Base-by-base conservation (phyloP, 2,113 vertebrate genomes). In the Romanogobio albipinnatus region DNA sequence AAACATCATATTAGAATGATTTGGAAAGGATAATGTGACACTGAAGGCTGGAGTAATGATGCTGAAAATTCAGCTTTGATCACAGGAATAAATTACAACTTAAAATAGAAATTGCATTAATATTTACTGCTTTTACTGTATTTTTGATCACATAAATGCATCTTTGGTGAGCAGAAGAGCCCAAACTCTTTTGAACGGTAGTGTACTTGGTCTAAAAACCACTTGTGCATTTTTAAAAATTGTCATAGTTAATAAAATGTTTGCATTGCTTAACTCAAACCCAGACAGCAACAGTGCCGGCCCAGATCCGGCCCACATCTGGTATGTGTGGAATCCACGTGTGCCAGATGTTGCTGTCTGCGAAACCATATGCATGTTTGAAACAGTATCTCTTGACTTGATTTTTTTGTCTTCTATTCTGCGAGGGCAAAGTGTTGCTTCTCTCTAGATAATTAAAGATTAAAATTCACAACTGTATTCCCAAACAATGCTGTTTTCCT, bases 401-500 rank as follows among this genome's bases (percentile, higher is more conserved):
- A 14, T 10, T 47, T 71, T 51, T 11, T 47, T 47, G 22, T 73
- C 39, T 26, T 29, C 22, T 70, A 10, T 70, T 43, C 17, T n/a
- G 22, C 4, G 3, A 70, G 33, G 33, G 36, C 19, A 70, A 70
- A n/a, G 36, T 43, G 66, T 70, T 43, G 17, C 9, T 70, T 70
- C 36, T 22, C 4, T 43, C 68, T 43, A 43, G 13, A 68, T 17
- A 70, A 70, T 11, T 2, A 22, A 39, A 10, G 19, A 70, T 43
- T 68, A 68, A 5, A 70, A 22, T 39, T 70, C 36, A 70, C 19
- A 70, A 2, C 90, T 85, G 91, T 93, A 90, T 91, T 90, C 85
- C 85, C 83, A 92, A 91, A 92, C 89, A 93, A 92, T 92, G 90
- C 88, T 82, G 77, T 64, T 49, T 70, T 53, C 89, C 80, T 89